Base-by-base conservation (phyloP, 30 jellyfish, hydroid and myxozoan genomes). In the Hydractinia echinata region DNA sequence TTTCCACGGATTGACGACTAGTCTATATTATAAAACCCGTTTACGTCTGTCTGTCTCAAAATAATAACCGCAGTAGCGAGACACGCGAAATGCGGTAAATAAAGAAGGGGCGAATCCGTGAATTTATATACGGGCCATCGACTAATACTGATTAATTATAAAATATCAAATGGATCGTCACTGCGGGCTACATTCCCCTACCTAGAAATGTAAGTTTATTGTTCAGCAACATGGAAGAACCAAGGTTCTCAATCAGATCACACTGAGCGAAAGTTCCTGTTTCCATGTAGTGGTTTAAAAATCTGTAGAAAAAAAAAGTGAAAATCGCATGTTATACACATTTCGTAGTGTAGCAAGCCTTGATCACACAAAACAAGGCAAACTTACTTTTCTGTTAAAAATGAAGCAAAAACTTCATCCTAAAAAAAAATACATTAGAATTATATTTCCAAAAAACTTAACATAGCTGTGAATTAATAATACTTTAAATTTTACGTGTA, bases 221-320 rank as follows among this genome's bases (percentile, higher is more conserved):
- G 53, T 94, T 83, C 15, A 91, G 88, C 3, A 91, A 85, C 96
- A 91, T 91, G 68, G 96, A 82, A 67, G 98, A 86, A 14, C 98
- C 98, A 48, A 91, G 84, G 81, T 86, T 91, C 44, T 86, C 95
- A 16, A 91, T 85, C 20, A 91, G 16, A 83, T 91, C 98, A 55
- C 95, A 86, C 68, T 91, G 96, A 8, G 88, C 72, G 20, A 91
- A 84, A 48, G 76, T 76, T 10, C 98, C 98, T 4, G 95, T 82
- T 48, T 86, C 96, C 88, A 72, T 81, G 87, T 91, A 91, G 21
- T 77, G 81, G 49, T 71, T 82, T 61, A 91, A 86, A 53, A 91
- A 82, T 79, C 98, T 91, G 39, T n/a, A 79, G 71, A 55, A 39
- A 44, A 67, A 84, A 21, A 49, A 76, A 50, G 74, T 1, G 51